A percentile compares a stretch with the other conserved stretches of the same genome.
Conservation (phyloP, 2,113 vertebrate species). For the Todiramphus saurophagus region DNA sequence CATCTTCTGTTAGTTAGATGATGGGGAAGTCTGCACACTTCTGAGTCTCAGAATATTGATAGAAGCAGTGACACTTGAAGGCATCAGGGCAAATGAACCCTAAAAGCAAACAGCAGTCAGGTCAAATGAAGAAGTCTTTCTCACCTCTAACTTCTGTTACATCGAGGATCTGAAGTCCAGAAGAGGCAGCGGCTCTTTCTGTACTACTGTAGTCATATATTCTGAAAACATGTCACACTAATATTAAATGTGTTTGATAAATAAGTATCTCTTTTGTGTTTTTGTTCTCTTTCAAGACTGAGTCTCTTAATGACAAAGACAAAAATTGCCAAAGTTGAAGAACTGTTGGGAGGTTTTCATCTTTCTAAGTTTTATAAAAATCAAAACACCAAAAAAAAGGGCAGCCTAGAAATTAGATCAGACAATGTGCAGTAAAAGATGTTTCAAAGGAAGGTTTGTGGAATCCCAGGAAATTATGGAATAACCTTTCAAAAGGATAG, state of each 20-base stretch:
- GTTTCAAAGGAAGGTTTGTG: not conserved
- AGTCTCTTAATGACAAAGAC: not conserved
- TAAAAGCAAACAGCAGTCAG: not conserved
- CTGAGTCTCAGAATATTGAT: not conserved
- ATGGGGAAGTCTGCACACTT: not conserved
- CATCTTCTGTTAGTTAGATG: not conserved
- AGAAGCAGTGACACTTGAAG: not conserved
- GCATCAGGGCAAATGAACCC: not conserved
- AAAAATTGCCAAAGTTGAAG: not conserved
- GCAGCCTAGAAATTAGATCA: not conserved
- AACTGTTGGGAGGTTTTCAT: not conserved
- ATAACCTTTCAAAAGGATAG: not conserved
- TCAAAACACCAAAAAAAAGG: not conserved
- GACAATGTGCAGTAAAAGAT: not conserved
- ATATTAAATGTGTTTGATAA: not conserved
- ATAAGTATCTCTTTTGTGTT: not conserved
- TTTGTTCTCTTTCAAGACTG: not conserved
- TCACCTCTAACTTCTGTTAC: not conserved
- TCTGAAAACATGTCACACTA: not conserved
- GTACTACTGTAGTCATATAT: not conserved
- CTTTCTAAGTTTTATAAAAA: not conserved
- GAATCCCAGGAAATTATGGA: not conserved
- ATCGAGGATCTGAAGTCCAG: not conserved
- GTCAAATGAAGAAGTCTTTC: not conserved
- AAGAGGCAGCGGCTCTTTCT: not conserved